Conservation (phyloP, 2,888 invertebrate species). For the Anaspis maculata region DNA sequence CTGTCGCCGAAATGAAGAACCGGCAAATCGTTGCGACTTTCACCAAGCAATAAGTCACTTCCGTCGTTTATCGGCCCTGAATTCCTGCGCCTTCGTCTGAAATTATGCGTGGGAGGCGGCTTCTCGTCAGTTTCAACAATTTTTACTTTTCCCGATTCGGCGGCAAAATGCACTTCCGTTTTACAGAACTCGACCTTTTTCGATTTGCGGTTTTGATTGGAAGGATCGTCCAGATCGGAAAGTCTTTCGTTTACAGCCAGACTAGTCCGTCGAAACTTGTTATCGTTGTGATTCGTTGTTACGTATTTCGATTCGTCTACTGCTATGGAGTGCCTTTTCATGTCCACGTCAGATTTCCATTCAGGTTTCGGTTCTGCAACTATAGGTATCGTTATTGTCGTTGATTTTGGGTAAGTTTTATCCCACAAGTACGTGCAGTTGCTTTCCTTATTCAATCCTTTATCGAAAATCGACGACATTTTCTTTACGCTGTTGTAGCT, state of each 20-base stretch:
- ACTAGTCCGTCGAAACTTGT: slow-evolving; percentile 28
- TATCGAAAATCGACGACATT: slow-evolving; percentile 21
- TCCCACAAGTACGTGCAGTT: background rate
- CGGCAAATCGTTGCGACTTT: slow-evolving; percentile 42
- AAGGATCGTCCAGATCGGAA: slow-evolving; percentile 36
- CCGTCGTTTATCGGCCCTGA: slow-evolving; percentile 36
- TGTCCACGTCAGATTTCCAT: slow-evolving; percentile 26
- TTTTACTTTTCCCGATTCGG: slow-evolving; percentile 77
- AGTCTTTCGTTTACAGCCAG: slow-evolving; percentile 31
- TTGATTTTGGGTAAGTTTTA: slow-evolving; percentile 26
- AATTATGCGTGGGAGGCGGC: slow-evolving; percentile 76
- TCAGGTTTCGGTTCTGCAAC: slow-evolving; percentile 25
- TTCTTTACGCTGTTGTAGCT: slow-evolving; percentile 9
- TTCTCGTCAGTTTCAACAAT: slow-evolving; percentile 84
- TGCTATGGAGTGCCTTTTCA: slow-evolving; percentile 51
- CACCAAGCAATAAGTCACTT: slow-evolving; percentile 34
- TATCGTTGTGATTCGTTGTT: slow-evolving; percentile 25
- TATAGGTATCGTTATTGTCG: slow-evolving; percentile 38
- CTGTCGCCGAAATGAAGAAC: slow-evolving; percentile 61
- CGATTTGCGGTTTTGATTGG: slow-evolving; percentile 38
- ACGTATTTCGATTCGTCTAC: slow-evolving; percentile 50
- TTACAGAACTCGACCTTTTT: slow-evolving; percentile 82
- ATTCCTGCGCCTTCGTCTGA: slow-evolving; percentile 57
- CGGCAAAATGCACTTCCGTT: slow-evolving; percentile 81
- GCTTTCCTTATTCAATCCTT: slow-evolving; percentile 13